Base-by-base conservation (phyloP, 2,113 vertebrate genomes). In the Myotis yumanensis region DNA sequence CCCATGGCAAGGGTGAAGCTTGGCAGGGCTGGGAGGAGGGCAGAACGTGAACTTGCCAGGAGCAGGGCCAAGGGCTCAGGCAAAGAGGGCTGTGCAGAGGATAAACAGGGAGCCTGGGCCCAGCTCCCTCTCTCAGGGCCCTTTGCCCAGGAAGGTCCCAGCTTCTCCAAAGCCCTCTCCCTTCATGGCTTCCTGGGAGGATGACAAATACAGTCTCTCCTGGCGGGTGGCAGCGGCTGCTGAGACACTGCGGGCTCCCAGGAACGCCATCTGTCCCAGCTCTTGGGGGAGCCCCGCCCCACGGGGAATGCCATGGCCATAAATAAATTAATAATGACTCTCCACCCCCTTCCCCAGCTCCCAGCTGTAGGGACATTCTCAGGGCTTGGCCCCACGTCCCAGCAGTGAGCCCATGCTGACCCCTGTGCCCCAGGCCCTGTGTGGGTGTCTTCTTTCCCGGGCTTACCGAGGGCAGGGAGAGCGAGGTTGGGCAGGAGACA, bases 321-420 rank as follows among this genome's bases (percentile, higher is more conserved):
- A 90, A 95, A 97, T 96, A 95, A 95, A 97, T 97, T 95, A 97
- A 94, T 97, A 96, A 96, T 94, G 93, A 81, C 80, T 95, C 23
- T 48, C 89, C 75, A 57, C 43, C 1, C 15, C 72, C 40, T 17
- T n/a, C 4, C 75, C 69, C 80, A 91, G 73, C 43, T 57, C 69
- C 28, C 92, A 51, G 69, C 83, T 52, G 40, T 10, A 85, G 52
- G 54, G 54, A 57, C 48, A 54, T 46, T 75, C 54, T 80, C 75
- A 35, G 86, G 73, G 8, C 73, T 22, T 16, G 15, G 72, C 28
- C n/a, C 82, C 1, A 3, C 6, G 11, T 80, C 40, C 18, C 37
- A 28, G 69, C 46, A 68, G 52, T 5, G n/a, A 82, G 43, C 71
- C 71, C 64, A 5, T 3, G 48, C 51, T 54, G 68, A 83, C 17